phyloP scores from a whole-genome alignment of 2,113 vertebrate species.

The Pachyramphus minor region DNA sequence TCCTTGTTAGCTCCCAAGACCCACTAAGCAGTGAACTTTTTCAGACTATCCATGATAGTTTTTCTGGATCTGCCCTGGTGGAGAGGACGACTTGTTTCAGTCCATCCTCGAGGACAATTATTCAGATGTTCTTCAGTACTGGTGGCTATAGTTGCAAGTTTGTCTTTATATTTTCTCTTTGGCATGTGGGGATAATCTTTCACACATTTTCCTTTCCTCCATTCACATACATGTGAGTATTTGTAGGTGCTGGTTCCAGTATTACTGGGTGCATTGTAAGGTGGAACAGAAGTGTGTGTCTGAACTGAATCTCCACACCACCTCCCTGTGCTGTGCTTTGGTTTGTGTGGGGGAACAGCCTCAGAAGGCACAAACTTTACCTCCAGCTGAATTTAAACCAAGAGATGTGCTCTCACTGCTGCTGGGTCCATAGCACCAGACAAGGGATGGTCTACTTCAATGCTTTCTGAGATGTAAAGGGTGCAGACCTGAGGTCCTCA shows the following conservation, averaged over 20 bases:
- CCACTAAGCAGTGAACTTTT: not conserved
- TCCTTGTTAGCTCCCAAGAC: not conserved
- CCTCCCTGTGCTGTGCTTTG: not conserved
- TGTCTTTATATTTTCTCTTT: not conserved
- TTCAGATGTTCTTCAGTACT: not conserved
- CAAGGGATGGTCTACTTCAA: not conserved
- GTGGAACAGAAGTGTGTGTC: not conserved
- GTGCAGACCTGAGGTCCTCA: not conserved
- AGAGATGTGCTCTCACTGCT: not conserved
- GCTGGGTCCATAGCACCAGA: not conserved
- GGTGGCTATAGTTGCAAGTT: not conserved
- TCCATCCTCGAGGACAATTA: not conserved
- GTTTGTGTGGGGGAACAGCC: not conserved
- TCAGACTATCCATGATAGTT: not conserved
- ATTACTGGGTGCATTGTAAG: not conserved
- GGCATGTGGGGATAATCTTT: not conserved
- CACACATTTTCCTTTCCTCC: not conserved
- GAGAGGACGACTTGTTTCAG: not conserved
- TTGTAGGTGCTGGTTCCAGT: not conserved
- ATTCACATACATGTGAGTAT: not conserved
- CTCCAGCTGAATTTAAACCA: not conserved
- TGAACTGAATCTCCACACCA: accelerated
- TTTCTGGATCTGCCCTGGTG: not conserved
- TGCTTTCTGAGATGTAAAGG: not conserved
- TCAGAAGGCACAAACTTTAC: not conserved